These are phyloP conservation scores for Collichthys lucidus DNA, from an alignment of 2,113 vertebrate species.

Conservation along the genomic window DNA sequence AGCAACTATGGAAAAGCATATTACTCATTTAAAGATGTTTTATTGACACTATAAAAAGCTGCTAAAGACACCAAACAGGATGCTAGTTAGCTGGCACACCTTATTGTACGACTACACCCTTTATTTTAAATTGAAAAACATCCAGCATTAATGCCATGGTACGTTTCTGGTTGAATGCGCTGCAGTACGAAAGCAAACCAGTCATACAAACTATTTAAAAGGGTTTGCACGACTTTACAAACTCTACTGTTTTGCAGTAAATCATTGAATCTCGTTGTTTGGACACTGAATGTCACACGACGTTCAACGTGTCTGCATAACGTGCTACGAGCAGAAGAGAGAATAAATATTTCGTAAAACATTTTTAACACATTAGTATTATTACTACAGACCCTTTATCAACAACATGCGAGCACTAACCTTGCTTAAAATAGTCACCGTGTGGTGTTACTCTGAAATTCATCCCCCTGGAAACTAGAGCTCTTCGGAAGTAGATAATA, in stretches of 20 bases:
- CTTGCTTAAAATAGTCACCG: constrained; percentile 29
- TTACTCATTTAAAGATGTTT: too few relatives aligned
- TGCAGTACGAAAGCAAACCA: neutral
- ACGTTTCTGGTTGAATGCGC: too few relatives aligned
- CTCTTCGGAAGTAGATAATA: neutral
- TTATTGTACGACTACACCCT: neutral
- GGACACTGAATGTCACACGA: neutral
- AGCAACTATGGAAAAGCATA: neutral
- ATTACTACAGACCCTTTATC: neutral
- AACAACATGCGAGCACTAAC: constrained; percentile 40
- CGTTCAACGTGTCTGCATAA: neutral
- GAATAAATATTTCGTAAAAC: neutral
- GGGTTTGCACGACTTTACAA: neutral
- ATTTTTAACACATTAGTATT: neutral
- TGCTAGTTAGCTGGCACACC: neutral
- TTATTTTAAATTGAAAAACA: neutral
- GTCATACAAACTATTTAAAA: too few relatives aligned
- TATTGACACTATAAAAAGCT: too few relatives aligned
- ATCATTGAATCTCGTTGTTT: neutral
- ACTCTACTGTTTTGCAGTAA: neutral
- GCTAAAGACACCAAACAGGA: neutral
- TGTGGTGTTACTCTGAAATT: constrained; percentile 67
- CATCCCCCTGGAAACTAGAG: constrained; percentile 63
- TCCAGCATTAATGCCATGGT: neutral
- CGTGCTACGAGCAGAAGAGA: neutral